A percentile compares a stretch with the other conserved stretches of the same genome.
phyloP scores from a whole-genome alignment of 2,797 vertebrate genomes.

The Cheirogaleus major region DNA sequence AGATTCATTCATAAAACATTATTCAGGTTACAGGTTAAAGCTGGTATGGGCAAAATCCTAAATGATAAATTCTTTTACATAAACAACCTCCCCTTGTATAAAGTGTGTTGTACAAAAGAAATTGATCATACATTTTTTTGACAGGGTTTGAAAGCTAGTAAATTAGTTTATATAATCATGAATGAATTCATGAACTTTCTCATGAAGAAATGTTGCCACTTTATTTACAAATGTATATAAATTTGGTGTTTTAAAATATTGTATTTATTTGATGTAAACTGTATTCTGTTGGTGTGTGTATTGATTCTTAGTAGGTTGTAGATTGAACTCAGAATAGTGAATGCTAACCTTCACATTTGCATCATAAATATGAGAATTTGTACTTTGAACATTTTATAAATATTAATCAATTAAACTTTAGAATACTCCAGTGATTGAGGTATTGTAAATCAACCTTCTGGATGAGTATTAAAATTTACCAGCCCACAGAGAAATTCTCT shows the following conservation, averaged over 20 bases:
- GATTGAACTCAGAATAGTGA: slow-evolving; percentile 60
- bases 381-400: slow-evolving; percentile 56
- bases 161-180: slow-evolving; percentile 42
- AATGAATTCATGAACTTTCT: not conserved
- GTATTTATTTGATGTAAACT: slow-evolving; percentile 29
- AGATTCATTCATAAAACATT: not conserved
- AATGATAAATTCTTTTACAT: not conserved
- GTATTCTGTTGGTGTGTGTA: slow-evolving; percentile 30
- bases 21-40: not conserved
- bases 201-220: slow-evolving; percentile 1
- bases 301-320: slow-evolving; percentile 55
- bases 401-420: slow-evolving; percentile 68
- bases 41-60: not conserved
- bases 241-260: slow-evolving; percentile 36
- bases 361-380: slow-evolving; percentile 61
- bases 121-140: not conserved
- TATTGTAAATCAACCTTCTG: slow-evolving; percentile 50
- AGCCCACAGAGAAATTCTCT: slow-evolving; percentile 20
- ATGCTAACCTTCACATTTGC: slow-evolving; percentile 48
- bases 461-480: slow-evolving; percentile 31
- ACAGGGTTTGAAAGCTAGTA: slow-evolving; percentile 34
- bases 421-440: slow-evolving; percentile 53
- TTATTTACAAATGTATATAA: slow-evolving; percentile 60
- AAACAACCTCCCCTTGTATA: not conserved
- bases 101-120: not conserved